A percentile compares a stretch with the other conserved stretches of the same genome.
Conservation (phyloP, 2,113 vertebrate species). For the Urocitellus parryii region DNA sequence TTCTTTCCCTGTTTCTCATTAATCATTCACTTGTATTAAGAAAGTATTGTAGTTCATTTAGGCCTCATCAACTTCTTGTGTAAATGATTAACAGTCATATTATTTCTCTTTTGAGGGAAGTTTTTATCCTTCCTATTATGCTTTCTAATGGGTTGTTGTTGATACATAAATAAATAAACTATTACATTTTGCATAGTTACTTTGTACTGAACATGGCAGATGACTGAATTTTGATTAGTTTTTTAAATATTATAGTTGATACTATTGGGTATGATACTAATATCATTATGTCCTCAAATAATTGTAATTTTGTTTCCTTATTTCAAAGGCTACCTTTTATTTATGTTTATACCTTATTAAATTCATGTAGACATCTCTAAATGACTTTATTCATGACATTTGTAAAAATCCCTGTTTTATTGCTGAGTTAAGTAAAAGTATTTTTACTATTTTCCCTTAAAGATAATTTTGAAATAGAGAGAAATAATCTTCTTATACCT, state of each 20-base stretch:
- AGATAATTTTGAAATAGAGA: neutral
- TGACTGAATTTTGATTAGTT: neutral
- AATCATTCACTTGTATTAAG: neutral
- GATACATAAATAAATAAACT: neutral
- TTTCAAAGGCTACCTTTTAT: neutral
- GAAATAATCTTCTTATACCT: neutral
- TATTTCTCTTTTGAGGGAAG: neutral
- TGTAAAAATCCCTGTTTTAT: neutral
- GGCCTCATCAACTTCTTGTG: neutral
- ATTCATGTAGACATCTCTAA: neutral
- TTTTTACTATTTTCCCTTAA: neutral
- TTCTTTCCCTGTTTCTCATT: neutral
- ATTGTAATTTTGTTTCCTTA: neutral
- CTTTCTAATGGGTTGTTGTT: neutral
- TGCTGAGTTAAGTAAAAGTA: neutral
- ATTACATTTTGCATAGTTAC: neutral
- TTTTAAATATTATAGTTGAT: neutral
- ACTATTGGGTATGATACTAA: neutral
- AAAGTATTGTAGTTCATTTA: neutral
- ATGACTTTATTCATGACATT: neutral
- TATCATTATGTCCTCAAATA: neutral
- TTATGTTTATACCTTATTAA: neutral
- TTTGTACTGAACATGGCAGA: neutral
- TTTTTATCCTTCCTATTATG: neutral
- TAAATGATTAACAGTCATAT: neutral